Percentiles rank a stretch among this genome's conserved stretches.
Evolutionary conservation across 2,888 invertebrate genomes (phyloP).

Genomic region (Hypolimnas misippus): DNA sequence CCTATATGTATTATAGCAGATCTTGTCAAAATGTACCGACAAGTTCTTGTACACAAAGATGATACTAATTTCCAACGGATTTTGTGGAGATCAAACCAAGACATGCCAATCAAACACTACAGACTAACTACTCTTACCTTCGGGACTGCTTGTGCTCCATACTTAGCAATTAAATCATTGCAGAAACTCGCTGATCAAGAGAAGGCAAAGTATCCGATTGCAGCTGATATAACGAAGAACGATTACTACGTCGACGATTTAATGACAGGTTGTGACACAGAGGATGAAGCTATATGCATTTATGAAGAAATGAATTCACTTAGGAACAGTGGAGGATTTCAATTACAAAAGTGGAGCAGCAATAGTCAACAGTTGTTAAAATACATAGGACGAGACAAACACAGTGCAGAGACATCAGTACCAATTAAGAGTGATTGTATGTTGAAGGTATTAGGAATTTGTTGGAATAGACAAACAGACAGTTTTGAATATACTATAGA

Average conservation of each 20-base stretch:
- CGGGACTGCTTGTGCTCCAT: slow-evolving; percentile 1
- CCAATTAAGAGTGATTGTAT: too few species aligned
- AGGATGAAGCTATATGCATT: neutral
- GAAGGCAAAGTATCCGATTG: neutral
- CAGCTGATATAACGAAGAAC: neutral
- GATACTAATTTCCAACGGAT: slow-evolving; percentile 37
- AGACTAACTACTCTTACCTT: neutral
- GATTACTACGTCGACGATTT: neutral
- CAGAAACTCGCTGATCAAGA: neutral
- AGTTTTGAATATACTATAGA: too few species aligned
- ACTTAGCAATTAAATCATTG: neutral
- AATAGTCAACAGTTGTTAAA: too few species aligned
- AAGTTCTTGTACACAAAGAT: slow-evolving; percentile 17
- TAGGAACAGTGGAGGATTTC: neutral
- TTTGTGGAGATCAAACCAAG: slow-evolving; percentile 13
- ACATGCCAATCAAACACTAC: neutral
- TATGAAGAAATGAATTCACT: neutral
- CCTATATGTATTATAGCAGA: slow-evolving; percentile 32
- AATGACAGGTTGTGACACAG: neutral
- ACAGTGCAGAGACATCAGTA: too few species aligned
- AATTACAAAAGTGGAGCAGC: neutral
- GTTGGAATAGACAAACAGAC: too few species aligned
- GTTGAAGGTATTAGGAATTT: too few species aligned
- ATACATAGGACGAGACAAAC: too few species aligned
- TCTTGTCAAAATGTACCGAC: slow-evolving; percentile 38